Evolutionary conservation across 2,888 invertebrate genomes (phyloP).

Genomic region (Peribatodes rhomboidaria): DNA sequence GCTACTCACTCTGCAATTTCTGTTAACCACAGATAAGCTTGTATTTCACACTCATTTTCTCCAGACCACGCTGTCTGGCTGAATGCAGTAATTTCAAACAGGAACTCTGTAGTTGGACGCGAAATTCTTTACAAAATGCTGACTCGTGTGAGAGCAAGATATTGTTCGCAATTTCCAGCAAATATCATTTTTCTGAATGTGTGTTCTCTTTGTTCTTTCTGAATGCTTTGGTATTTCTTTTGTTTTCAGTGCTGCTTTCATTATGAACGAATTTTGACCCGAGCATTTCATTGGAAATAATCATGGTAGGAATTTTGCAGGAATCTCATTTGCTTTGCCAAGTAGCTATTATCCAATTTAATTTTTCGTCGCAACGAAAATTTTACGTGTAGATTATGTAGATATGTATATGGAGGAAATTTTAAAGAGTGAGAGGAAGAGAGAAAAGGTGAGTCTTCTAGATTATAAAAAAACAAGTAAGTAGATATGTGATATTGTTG

Average conservation of each 20-base stretch:
- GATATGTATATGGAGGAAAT: no score
- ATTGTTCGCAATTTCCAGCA: slow-evolving; percentile 14
- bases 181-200: slow-evolving; percentile 9
- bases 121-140: slow-evolving; percentile 8
- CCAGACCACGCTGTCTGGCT: neutral
- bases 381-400: neutral
- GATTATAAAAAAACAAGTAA: no score
- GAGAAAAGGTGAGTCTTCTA: neutral
- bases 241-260: slow-evolving; percentile 6
- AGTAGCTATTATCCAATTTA: neutral
- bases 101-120: neutral
- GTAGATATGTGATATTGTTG: no score
- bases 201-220: slow-evolving; percentile 13
- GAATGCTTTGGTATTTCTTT: slow-evolving; percentile 9
- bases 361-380: neutral
- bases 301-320: slow-evolving; percentile 2
- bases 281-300: neutral
- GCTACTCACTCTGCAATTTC: neutral
- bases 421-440: no score
- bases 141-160: slow-evolving; percentile 2
- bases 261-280: slow-evolving; percentile 2
- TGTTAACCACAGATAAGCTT: neutral
- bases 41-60: neutral
- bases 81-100: slow-evolving; percentile 8
- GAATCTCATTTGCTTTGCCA: neutral